Conservation (phyloP, 2,888 invertebrate species). For the Ptychoptera contaminata region DNA sequence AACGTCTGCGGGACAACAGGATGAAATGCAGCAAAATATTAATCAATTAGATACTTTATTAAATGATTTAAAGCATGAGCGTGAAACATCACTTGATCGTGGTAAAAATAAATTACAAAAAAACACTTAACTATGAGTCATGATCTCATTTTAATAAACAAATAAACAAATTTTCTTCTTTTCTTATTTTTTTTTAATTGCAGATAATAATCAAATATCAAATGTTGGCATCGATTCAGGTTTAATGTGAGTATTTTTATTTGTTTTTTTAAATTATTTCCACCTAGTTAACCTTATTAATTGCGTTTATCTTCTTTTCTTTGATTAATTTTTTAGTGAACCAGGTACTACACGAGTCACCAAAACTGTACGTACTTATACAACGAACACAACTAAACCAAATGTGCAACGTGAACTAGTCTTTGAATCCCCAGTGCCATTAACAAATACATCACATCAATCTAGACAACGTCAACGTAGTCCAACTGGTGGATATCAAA, state of each 20-base stretch:
- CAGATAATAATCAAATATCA: constrained; percentile 10
- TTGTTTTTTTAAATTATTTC: not conserved
- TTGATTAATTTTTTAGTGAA: constrained; percentile 14
- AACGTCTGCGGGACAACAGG: constrained; percentile 14
- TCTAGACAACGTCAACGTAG: constrained; percentile 6
- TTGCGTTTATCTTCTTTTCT: too few species aligned
- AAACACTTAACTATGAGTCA: not conserved
- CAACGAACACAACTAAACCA: constrained; percentile 8
- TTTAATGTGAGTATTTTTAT: constrained; percentile 11
- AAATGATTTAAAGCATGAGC: constrained; percentile 47
- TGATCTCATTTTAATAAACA: not conserved
- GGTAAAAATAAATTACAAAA: not conserved
- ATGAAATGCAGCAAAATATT: constrained; percentile 39
- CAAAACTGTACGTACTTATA: constrained; percentile 12
- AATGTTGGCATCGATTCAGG: constrained; percentile 12
- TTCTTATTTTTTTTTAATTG: constrained; percentile 1
- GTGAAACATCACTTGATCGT: constrained; percentile 14
- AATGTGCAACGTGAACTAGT: constrained; percentile 11
- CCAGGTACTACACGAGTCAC: constrained; percentile 25
- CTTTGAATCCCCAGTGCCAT: constrained; percentile 11
- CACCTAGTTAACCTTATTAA: not conserved
- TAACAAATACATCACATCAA: not conserved
- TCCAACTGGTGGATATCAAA: constrained; percentile 7
- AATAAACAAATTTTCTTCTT: not conserved
- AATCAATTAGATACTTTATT: constrained; percentile 59